Conservation (phyloP, 2,888 invertebrate genomes). For the Luffia ferchaultella region DNA sequence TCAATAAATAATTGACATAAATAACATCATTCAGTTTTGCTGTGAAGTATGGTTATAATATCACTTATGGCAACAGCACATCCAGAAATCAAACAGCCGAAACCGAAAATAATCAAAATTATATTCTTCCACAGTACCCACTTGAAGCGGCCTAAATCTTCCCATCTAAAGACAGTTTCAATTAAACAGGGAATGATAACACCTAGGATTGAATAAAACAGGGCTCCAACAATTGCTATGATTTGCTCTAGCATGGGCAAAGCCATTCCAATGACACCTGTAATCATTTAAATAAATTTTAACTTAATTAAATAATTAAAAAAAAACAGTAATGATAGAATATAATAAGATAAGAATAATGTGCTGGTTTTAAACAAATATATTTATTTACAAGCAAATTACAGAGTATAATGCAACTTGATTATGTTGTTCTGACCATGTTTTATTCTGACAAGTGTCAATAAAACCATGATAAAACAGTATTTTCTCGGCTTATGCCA, state of each 20-base stretch:
- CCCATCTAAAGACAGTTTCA: slow-evolving; percentile 75
- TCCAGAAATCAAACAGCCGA: slow-evolving; percentile 72
- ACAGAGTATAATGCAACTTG: too few relatives aligned
- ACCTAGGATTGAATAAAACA: slow-evolving; percentile 77
- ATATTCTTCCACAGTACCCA: slow-evolving; percentile 77
- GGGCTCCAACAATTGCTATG: slow-evolving; percentile 52
- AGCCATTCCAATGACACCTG: slow-evolving; percentile 75
- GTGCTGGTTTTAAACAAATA: neutral
- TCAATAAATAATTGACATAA: neutral
- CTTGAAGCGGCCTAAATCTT: slow-evolving; percentile 70
- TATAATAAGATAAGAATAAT: neutral
- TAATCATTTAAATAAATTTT: slow-evolving; percentile 15
- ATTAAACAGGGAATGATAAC: slow-evolving; percentile 79
- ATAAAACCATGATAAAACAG: too few relatives aligned
- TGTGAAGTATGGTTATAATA: slow-evolving; percentile 46
- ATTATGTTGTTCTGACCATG: too few relatives aligned
- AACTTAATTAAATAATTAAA: too few relatives aligned
- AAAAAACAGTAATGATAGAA: neutral
- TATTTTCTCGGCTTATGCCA: too few relatives aligned
- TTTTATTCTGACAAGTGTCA: too few relatives aligned
- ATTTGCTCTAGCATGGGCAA: slow-evolving; percentile 58
- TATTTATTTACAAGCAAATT: neutral
- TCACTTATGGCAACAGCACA: slow-evolving; percentile 42
- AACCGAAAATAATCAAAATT: slow-evolving; percentile 66
- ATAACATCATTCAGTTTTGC: slow-evolving; percentile 30